Evolutionary conservation across 2,797 vertebrate genomes (phyloP).

Genomic region (Hapalemur alaotrensis): DNA sequence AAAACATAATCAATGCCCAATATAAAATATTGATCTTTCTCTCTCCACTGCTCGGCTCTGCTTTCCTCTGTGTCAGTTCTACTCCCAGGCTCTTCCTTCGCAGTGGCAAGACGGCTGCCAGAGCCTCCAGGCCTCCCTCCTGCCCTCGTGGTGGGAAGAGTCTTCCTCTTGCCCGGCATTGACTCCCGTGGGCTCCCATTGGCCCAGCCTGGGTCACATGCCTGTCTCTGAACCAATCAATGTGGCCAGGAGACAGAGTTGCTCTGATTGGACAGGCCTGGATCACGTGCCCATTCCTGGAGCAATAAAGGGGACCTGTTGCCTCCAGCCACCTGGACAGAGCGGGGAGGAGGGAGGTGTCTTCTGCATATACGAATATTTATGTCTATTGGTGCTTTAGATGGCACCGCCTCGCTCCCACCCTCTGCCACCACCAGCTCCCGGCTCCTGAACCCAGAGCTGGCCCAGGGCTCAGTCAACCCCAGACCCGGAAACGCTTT

Average conservation of each 20-base stretch:
- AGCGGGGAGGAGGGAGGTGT: neutral
- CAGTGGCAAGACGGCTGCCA: neutral
- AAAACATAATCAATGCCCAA: neutral
- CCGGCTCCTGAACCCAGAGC: neutral
- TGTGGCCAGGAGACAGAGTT: neutral
- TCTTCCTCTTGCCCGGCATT: neutral
- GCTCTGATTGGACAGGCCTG: neutral
- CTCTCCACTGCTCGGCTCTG: neutral
- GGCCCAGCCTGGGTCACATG: neutral
- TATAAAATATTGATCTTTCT: neutral
- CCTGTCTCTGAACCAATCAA: neutral
- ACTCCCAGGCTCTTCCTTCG: neutral
- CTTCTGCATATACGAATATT: fast-evolving
- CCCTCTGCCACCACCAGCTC: fast-evolving
- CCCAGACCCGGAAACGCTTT: neutral
- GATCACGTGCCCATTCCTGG: neutral
- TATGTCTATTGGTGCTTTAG: fast-evolving
- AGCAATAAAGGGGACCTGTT: neutral
- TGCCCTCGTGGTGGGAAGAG: neutral
- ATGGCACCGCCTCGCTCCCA: fast-evolving
- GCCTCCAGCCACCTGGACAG: fast-evolving
- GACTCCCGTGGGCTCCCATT: neutral
- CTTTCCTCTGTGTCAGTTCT: neutral
- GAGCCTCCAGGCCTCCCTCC: neutral
- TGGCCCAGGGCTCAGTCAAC: fast-evolving